Evolutionary conservation across 2,113 vertebrate genomes (phyloP).

Genomic region (Climacteris rufus): DNA sequence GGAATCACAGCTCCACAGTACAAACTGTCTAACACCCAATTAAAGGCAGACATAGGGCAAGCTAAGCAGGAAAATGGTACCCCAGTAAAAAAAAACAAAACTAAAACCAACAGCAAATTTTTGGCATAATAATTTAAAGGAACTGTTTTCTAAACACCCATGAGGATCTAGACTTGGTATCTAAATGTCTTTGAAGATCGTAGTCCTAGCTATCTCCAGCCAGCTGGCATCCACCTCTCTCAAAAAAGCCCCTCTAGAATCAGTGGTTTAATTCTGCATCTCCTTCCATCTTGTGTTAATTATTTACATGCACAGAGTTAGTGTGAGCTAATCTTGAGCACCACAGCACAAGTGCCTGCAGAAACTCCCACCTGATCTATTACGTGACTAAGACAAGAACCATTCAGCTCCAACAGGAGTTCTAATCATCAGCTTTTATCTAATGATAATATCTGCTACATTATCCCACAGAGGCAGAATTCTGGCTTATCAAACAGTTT

Average conservation of each 20-base stretch:
- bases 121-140: not conserved
- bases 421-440: conserved; percentile 19
- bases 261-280: not conserved
- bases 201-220: not conserved
- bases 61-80: not conserved
- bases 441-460: not conserved
- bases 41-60: not conserved
- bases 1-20: not conserved
- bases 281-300: not conserved
- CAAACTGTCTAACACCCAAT: not conserved
- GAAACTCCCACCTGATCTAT: not conserved
- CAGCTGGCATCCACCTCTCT: not conserved
- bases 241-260: not conserved
- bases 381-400: not conserved
- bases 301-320: not conserved
- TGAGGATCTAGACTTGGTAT: not conserved
- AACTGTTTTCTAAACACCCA: not conserved
- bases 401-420: not conserved
- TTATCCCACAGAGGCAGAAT: not conserved
- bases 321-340: not conserved
- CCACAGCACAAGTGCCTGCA: fast-evolving
- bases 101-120: fast-evolving
- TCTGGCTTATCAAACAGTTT: not conserved
- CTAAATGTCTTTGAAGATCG: not conserved
- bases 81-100: not conserved